Evolutionary conservation across 2,113 vertebrate species (phyloP).

Genomic region (Pterocles burchelli): DNA sequence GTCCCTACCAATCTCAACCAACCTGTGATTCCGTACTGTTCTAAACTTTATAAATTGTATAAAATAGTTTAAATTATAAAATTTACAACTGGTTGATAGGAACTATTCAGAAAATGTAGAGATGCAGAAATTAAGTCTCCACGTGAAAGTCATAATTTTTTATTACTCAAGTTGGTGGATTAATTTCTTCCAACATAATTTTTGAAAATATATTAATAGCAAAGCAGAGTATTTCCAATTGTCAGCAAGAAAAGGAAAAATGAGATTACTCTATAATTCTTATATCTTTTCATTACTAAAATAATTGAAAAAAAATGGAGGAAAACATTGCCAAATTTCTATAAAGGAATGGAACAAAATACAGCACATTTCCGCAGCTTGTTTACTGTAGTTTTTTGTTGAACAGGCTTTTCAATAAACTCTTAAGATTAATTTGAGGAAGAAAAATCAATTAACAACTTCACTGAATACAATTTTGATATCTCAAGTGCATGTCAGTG

Average conservation of each 20-base stretch:
- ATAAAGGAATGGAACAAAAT: background rate
- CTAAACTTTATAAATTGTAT: background rate
- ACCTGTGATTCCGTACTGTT: background rate
- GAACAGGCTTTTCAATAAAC: background rate
- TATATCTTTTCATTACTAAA: background rate
- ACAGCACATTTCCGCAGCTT: background rate
- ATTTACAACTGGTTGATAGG: background rate
- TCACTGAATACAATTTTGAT: background rate
- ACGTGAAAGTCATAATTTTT: background rate
- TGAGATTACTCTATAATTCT: background rate
- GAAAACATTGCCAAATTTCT: background rate
- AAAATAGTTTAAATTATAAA: background rate
- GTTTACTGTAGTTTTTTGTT: background rate
- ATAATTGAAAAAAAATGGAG: background rate
- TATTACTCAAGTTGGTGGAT: background rate
- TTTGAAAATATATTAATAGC: background rate
- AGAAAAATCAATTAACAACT: background rate
- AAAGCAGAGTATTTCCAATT: background rate
- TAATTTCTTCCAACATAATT: background rate
- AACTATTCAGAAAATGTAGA: background rate
- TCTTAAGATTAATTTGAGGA: background rate
- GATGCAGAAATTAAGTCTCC: background rate
- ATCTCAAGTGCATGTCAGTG: background rate
- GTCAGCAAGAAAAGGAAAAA: background rate
- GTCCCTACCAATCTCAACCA: background rate